Conservation (phyloP, 2,888 invertebrate genomes). For the Microctonus brassicae region DNA sequence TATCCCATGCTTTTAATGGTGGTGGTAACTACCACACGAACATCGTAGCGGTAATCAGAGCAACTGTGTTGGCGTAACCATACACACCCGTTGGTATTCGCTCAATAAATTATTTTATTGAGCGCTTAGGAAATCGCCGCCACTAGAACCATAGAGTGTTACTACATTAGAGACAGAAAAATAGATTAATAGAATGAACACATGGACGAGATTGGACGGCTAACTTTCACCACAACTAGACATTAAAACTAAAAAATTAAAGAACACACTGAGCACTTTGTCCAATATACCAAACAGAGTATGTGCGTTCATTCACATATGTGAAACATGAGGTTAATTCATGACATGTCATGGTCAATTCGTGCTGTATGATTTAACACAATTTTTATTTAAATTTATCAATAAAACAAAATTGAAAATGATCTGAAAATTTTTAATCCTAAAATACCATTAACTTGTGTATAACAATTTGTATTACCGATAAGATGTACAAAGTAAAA, state of each 20-base stretch:
- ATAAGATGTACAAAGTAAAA: background rate
- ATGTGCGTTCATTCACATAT: background rate
- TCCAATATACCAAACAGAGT: background rate
- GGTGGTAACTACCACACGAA: background rate
- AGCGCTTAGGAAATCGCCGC: background rate
- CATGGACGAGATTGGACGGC: background rate
- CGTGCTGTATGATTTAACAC: background rate
- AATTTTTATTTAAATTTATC: background rate
- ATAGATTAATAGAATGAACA: background rate
- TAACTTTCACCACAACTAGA: constrained; percentile 3
- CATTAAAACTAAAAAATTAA: background rate
- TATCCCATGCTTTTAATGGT: background rate
- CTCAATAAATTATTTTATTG: constrained; percentile 18
- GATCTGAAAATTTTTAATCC: background rate
- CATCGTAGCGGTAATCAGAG: constrained; percentile 2
- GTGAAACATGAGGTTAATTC: background rate
- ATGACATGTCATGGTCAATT: background rate
- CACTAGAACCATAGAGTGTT: background rate
- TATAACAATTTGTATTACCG: background rate
- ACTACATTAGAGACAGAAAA: background rate
- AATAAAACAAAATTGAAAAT: background rate
- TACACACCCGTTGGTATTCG: background rate
- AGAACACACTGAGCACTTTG: background rate
- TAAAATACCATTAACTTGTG: too few species aligned
- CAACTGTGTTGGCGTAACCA: background rate